Evolutionary conservation across 2,113 vertebrate species (phyloP), one percentile per base, ranked within the genome.

Genomic region (Myrmecophaga tridactyla): DNA sequence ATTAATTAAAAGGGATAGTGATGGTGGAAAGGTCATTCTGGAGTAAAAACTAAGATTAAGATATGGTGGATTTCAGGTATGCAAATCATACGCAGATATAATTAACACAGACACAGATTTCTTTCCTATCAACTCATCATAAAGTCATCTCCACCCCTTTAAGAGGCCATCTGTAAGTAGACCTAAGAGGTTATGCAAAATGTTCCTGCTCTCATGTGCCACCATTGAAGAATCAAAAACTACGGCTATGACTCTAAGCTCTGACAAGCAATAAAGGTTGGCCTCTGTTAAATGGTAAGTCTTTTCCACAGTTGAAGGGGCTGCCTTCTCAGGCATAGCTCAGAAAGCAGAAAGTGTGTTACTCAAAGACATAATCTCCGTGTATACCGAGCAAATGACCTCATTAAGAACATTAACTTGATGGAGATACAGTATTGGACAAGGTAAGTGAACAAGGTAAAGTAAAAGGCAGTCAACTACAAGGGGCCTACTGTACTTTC

Each of bases 31-130:
- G 48, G 46, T 27, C 62, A 90, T 60, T 84, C 12, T n/a, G 60
- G 41, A 94, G 29, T 29, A 75, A 82, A 82, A 92, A 86, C 20
- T 92, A 88, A 82, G 65, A 88, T 13, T 31, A 76, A 95, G 80
- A 46, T 53, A 84, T 5, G 39, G 41, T 27, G 39, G 48, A 78
- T 29, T 48, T 83, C 31, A 63, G 43, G 14, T 70, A 53, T n/a
- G 21, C n/a, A 75, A 88, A 51, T 10, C 6, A 43, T 10, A 65
- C 15, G 46, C 43, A 58, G 72, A 51, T 39, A 62, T 12, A 25
- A 34, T 60, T 15, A 85, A 81, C 63, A 65, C 9, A 43, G 46
- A 4, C 53, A n/a, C 27, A 41, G 31, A 1, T 1, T 34, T 84
- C 73, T 39, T 89, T 78, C 75, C 62, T 62, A 43, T 8, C 21